phyloP scores from a whole-genome alignment of 2,888 invertebrate species.

The Melanchra persicariae region DNA sequence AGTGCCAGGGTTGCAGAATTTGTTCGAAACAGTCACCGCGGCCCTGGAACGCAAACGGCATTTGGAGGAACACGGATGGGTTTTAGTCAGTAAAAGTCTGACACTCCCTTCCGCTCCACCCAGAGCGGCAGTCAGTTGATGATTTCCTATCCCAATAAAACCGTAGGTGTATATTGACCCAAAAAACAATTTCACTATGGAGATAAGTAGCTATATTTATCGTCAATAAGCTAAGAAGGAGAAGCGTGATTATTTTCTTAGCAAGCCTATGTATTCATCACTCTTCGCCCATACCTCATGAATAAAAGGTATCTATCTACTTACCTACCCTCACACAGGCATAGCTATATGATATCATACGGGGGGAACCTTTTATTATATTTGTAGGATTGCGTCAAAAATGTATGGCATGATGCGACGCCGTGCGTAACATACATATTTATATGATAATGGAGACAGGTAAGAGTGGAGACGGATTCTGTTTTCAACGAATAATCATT shows the following conservation, averaged over 20 bases:
- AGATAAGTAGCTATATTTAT: too few relatives aligned
- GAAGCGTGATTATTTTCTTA: constrained; percentile 9
- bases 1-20: too few relatives aligned
- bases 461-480: constrained; percentile 39
- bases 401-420: constrained; percentile 78
- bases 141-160: too few relatives aligned
- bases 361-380: constrained; percentile 80
- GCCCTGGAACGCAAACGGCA: too few relatives aligned
- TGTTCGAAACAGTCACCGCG: too few relatives aligned
- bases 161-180: too few relatives aligned
- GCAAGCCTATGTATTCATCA: background rate
- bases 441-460: constrained; percentile 64
- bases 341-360: constrained; percentile 17
- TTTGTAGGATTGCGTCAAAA: constrained; percentile 82
- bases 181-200: too few relatives aligned
- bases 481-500: background rate
- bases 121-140: too few relatives aligned
- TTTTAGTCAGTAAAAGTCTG: too few relatives aligned
- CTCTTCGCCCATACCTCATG: constrained; percentile 9
- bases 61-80: too few relatives aligned
- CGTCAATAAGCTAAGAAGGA: too few relatives aligned
- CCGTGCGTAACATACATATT: constrained; percentile 63
- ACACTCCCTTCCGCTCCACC: too few relatives aligned
- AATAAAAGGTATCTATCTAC: constrained; percentile 30
- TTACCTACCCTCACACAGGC: background rate